A percentile compares a stretch with the other conserved stretches of the same genome.
Conservation (phyloP, 2,888 invertebrate genomes). For the Cryptocephalus moraei region DNA sequence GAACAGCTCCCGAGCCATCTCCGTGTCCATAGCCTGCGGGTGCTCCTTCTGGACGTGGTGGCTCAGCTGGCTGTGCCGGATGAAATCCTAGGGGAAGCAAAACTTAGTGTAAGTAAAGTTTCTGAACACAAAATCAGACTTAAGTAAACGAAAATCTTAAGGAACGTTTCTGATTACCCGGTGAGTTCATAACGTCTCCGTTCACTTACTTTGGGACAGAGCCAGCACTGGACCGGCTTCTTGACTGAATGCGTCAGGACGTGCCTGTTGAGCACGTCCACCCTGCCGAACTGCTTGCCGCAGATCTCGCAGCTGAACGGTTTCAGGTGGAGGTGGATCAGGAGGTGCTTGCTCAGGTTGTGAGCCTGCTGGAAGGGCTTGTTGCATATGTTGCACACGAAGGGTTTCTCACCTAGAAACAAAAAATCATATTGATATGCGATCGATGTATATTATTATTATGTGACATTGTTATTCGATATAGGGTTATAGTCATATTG, state of each 20-base stretch:
- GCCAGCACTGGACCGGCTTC: slow-evolving; percentile 31
- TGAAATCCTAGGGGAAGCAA: slow-evolving; percentile 29
- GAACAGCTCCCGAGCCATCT: no score
- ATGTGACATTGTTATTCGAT: no score
- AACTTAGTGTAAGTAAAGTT: no score
- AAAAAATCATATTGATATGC: not conserved
- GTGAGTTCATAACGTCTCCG: no score
- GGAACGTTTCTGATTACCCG: no score
- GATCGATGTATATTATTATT: no score
- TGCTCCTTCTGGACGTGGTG: slow-evolving; percentile 25
- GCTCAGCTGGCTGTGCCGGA: slow-evolving; percentile 24
- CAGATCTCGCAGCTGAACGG: slow-evolving; percentile 34
- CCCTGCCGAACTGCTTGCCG: slow-evolving; percentile 32
- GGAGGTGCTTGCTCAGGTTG: slow-evolving; percentile 35
- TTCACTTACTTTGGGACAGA: slow-evolving; percentile 20
- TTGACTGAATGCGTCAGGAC: slow-evolving; percentile 33
- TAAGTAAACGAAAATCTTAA: no score
- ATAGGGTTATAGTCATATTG: no score
- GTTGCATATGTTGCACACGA: slow-evolving; percentile 30
- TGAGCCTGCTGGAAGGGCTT: slow-evolving; percentile 31
- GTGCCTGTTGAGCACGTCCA: slow-evolving; percentile 33
- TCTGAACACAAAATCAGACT: no score
- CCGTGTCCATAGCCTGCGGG: no score
- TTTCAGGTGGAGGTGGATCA: slow-evolving; percentile 33
- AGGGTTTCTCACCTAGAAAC: slow-evolving; percentile 31